phyloP scores from a whole-genome alignment of 2,797 vertebrate genomes.

The Fratercula arctica region DNA sequence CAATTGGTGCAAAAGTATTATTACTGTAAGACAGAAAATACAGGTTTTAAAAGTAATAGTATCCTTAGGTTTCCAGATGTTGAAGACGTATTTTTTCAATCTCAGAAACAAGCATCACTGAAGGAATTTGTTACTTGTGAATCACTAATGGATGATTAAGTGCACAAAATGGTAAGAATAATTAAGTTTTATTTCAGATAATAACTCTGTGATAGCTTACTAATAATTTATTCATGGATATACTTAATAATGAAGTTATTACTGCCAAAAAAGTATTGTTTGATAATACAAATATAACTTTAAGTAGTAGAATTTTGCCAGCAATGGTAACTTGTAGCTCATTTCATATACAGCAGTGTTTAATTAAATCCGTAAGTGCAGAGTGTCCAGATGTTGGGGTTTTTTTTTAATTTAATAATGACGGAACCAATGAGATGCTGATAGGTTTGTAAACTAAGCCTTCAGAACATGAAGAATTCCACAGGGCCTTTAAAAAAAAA shows the following conservation, averaged over 20 bases:
- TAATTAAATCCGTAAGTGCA: slow-evolving; percentile 68
- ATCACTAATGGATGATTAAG: slow-evolving; percentile 37
- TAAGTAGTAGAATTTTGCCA: slow-evolving; percentile 12
- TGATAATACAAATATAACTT: not conserved
- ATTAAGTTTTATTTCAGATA: slow-evolving; percentile 64
- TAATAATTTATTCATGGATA: slow-evolving; percentile 48
- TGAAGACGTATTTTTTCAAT: not conserved
- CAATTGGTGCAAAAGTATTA: not conserved
- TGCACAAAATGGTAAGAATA: slow-evolving; percentile 37
- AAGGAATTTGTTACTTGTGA: slow-evolving; percentile 22
- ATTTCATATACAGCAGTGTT: slow-evolving; percentile 56
- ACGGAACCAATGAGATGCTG: slow-evolving; percentile 76
- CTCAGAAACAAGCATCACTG: not conserved
- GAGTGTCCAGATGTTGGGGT: slow-evolving; percentile 56
- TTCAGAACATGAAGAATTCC: slow-evolving; percentile 81
- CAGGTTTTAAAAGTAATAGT: not conserved
- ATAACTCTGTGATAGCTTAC: slow-evolving; percentile 21
- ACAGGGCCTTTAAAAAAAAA: slow-evolving; percentile 78
- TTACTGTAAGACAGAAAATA: not conserved
- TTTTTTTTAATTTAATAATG: slow-evolving; percentile 73
- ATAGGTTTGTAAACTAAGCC: slow-evolving; percentile 80
- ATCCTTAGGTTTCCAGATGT: not conserved
- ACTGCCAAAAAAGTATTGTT: not conserved
- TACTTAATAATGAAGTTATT: not conserved
- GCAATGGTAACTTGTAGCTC: slow-evolving; percentile 16